Conservation (phyloP, 2,888 invertebrate species). For the Teinopalpus imperialis region DNA sequence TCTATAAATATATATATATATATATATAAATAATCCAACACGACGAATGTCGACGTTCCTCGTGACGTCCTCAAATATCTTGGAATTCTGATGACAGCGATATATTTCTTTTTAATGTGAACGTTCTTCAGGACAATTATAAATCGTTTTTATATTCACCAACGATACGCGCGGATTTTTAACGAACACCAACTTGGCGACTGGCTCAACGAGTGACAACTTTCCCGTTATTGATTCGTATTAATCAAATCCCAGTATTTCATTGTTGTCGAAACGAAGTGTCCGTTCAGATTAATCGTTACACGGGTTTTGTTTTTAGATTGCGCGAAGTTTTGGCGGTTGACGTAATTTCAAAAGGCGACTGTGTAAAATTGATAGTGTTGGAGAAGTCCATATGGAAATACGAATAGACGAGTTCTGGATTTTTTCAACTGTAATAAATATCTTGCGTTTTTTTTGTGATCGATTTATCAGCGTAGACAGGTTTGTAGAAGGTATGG, state of each 20-base stretch:
- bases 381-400: background rate
- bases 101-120: constrained; percentile 49
- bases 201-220: background rate
- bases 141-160: constrained; percentile 12
- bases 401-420: too few species aligned
- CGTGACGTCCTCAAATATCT: background rate
- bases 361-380: background rate
- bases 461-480: too few species aligned
- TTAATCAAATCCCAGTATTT: constrained; percentile 18
- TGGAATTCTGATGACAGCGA: constrained; percentile 2
- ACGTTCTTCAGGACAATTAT: constrained; percentile 22
- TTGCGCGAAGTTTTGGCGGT: constrained; percentile 7
- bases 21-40: too few species aligned
- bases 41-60: background rate
- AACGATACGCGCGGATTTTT: constrained; percentile 15
- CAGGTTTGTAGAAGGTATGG: too few species aligned
- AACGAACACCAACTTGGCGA: background rate
- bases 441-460: too few species aligned
- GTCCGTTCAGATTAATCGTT: constrained; percentile 18
- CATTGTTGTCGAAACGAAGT: constrained; percentile 14
- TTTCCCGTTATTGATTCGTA: constrained; percentile 15
- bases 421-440: too few species aligned
- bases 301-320: constrained; percentile 21
- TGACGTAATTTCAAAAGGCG: background rate
- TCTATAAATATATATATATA: too few species aligned